phyloP scores from a whole-genome alignment of 2,888 invertebrate genomes.

The Drosophila pegasa region DNA sequence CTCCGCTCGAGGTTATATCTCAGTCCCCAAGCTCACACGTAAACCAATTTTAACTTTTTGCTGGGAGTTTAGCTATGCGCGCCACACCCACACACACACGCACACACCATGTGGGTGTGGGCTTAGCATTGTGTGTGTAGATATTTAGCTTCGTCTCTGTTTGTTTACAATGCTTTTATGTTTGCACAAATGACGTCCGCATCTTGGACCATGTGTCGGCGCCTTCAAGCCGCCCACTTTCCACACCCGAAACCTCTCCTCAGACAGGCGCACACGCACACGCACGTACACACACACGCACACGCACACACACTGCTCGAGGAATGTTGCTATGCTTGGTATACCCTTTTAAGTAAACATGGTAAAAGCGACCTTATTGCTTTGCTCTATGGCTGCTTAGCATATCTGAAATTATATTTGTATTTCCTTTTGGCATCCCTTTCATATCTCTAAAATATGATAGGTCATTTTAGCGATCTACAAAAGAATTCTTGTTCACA shows the following conservation, averaged over 20 bases:
- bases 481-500: neutral
- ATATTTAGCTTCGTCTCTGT: constrained; percentile 66
- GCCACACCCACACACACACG: neutral
- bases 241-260: neutral
- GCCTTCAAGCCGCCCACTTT: neutral
- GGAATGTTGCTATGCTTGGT: constrained; percentile 51
- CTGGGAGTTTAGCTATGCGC: constrained; percentile 38
- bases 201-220: constrained; percentile 50
- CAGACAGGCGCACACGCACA: no score
- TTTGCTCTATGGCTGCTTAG: neutral
- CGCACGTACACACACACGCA: neutral
- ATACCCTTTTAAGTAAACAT: constrained; percentile 37
- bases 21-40: constrained; percentile 53
- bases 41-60: constrained; percentile 79
- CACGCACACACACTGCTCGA: neutral
- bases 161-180: constrained; percentile 82
- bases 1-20: constrained; percentile 13
- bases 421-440: neutral
- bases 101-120: constrained; percentile 8
- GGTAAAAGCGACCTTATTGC: neutral
- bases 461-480: neutral
- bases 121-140: constrained; percentile 8
- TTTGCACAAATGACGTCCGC: constrained; percentile 76
- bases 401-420: neutral
- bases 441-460: neutral